Base-by-base conservation (phyloP, 2,888 invertebrate species). In the Criorhina ranunculi region DNA sequence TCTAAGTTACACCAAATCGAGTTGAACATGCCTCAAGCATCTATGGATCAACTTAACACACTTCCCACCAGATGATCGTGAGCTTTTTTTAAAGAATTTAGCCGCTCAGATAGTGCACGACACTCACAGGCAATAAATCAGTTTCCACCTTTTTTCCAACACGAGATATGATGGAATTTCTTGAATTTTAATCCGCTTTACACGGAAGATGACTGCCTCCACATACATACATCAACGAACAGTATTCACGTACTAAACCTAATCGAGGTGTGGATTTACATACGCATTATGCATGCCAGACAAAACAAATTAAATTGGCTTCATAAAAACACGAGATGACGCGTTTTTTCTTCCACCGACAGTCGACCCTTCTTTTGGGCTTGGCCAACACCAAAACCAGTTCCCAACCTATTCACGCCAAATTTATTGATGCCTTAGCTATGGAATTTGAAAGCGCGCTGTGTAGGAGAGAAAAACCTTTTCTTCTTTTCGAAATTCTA, bases 341-440 rank as follows among this genome's bases (percentile, higher is more conserved):
- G 17, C n/a, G 24, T 11, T 55, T 64, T 35, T 24, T 24, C 24
- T 24, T 24, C 24, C 24, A 24, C 24, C 24, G 24, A 24, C 35
- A 42, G 40, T 59, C 60, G 42, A 51, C 29, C 42, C 42, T 53
- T 64, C 29, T 57, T 53, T 51, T 77, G 49, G 77, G 69, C 44
- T 81, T 40, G 64, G 49, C 69, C 37, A 40, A 70, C 57, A 51
- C 37, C 11, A 11, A 59, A 81, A 77, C 81, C 24, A 64, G 81
- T 77, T 70, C 53, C 42, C 44, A 17, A 76, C 62, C 40, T 31
- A 53, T 40, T 46, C 49, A 64, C 57, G 64, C 75, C 37, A 75
- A 75, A 55, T 75, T 66, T 57, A 81, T 81, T 64, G 55, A 77
- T 55, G 70, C 42, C 64, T 70, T n/a, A n/a, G n/a, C 76, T 15